phyloP scores from a whole-genome alignment of 2,888 invertebrate genomes.

The Abrostola tripartita region DNA sequence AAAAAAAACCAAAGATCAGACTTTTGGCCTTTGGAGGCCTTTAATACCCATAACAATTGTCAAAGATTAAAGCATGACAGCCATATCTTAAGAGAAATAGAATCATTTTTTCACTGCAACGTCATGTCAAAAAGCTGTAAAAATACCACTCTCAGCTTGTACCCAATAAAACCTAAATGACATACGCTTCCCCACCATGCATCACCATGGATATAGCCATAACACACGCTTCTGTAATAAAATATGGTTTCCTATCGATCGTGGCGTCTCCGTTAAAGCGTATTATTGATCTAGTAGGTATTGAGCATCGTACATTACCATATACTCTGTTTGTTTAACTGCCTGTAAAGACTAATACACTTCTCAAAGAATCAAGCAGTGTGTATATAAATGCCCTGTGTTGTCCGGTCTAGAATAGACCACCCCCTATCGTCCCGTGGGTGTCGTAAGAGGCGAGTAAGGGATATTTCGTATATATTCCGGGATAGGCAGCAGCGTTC shows the following conservation, averaged over 20 bases:
- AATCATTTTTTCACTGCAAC: neutral
- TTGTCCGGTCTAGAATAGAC: too few species aligned
- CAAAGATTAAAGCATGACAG: too few species aligned
- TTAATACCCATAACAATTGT: too few species aligned
- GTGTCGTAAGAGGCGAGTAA: too few species aligned
- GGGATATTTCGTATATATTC: too few species aligned
- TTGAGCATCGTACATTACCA: too few species aligned
- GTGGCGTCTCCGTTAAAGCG: neutral
- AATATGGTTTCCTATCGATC: slow-evolving; percentile 35
- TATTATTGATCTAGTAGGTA: slow-evolving; percentile 9
- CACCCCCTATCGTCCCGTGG: too few species aligned
- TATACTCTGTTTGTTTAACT: slow-evolving; percentile 21
- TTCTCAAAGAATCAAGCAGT: too few species aligned
- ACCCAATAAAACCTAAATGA: slow-evolving; percentile 7
- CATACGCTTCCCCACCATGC: neutral
- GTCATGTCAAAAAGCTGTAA: neutral
- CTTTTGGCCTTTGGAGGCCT: too few species aligned
- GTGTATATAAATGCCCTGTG: neutral
- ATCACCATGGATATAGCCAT: slow-evolving; percentile 32
- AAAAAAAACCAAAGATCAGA: too few species aligned
- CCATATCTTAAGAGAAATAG: too few species aligned
- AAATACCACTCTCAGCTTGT: neutral
- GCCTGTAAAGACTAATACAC: slow-evolving; percentile 16
- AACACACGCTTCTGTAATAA: slow-evolving; percentile 11
- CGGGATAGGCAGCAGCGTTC: too few species aligned